Base-by-base conservation (phyloP, 2,797 vertebrate genomes). In the Chelon labrosus region DNA sequence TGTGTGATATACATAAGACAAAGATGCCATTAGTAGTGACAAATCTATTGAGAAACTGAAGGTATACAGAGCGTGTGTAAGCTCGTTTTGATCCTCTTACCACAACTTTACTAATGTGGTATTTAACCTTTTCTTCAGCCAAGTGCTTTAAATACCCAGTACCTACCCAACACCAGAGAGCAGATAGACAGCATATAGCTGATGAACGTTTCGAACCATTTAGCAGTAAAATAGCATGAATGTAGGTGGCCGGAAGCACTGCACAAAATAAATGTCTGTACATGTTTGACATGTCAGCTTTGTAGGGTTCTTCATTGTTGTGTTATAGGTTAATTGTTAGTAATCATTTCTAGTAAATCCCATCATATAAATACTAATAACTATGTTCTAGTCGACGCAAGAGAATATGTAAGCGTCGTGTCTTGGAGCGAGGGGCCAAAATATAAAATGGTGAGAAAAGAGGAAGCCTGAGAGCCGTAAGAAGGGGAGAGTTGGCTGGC, bases 401-500 rank as follows among this genome's bases (percentile, higher is more conserved):
- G 19, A 4, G 0, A 16, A 70, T 61, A 37, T 60, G 52, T 54
- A 51, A 35, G 20, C 4, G 11, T 14, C 10, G 20, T 68, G 14
- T 50, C 35, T 59, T 38, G 10, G 16, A 58, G 19, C 0, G 0
- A 58, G 31, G 31, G 39, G 63, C 53, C 10, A 35, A 38, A 72
- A 54, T 8, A 56, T 47, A 75, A 64, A 63, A 17, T 1, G 20
- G 42, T 44, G 41, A 22, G 13, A 31, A 54, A 46, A 60, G 20
- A 51, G 12, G 70, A 27, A 56, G 41, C 46, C 2, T 31, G 66
- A 68, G 41, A 59, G 64, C 65, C 68, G 42, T 7, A 1, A 55
- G 71, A 60, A 62, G 53, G 56, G 35, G 64, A 42, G 41, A 65
- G 59, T 74, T 84, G 66, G 70, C 73, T 71, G 75, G 63, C 51